Evolutionary conservation across 2,797 vertebrate species (phyloP).

Genomic region (Kryptopterus vitreolus): DNA sequence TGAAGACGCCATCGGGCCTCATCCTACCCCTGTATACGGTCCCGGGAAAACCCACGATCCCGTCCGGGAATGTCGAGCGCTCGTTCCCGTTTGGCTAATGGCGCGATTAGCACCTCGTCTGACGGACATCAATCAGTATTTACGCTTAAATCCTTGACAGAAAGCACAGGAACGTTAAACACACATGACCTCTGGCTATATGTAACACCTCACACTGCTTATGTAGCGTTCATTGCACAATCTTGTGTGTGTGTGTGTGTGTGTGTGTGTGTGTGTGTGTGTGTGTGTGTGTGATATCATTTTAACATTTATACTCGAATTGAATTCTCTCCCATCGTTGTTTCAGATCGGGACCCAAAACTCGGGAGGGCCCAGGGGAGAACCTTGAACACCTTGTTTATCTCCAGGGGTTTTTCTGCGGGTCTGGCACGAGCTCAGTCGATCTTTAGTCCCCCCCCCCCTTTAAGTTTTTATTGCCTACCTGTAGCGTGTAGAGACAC

Average conservation of each 20-base stretch:
- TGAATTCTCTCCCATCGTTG: background rate
- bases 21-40: no score
- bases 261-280: background rate
- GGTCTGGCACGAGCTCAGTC: slow-evolving; percentile 30
- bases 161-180: slow-evolving; percentile 12
- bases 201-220: background rate
- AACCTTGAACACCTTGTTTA: slow-evolving; percentile 17
- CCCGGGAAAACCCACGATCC: no score
- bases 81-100: background rate
- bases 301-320: background rate
- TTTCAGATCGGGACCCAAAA: no score
- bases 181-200: background rate
- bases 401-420: slow-evolving; percentile 26
- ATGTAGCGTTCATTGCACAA: background rate
- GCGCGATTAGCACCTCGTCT: background rate
- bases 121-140: background rate
- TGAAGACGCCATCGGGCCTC: no score
- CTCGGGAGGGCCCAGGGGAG: background rate
- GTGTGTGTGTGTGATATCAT: background rate
- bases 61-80: background rate
- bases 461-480: slow-evolving; percentile 30
- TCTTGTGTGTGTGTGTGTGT: background rate
- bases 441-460: background rate
- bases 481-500: slow-evolving; percentile 31
- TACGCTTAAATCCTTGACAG: slow-evolving; percentile 2